A percentile compares a stretch with the other conserved stretches of the same genome.
Conservation (phyloP, 2,113 vertebrate species). For the Phylloscopus trochiloides region DNA sequence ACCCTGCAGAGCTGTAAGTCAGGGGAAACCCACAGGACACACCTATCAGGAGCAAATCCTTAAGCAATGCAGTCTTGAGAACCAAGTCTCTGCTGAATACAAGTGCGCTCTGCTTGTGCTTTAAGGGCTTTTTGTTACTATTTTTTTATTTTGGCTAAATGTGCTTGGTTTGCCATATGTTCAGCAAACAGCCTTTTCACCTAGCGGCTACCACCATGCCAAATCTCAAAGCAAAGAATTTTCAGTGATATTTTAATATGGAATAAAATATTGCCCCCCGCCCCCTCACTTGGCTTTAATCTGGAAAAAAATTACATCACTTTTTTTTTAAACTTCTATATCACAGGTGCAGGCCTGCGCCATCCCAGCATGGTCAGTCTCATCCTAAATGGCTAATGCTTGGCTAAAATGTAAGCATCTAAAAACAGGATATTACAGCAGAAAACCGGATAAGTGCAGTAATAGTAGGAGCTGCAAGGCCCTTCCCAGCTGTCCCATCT, state of each 20-base stretch:
- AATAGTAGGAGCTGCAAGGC: not conserved
- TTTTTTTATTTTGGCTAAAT: slow-evolving; percentile 41
- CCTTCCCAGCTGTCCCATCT: not conserved
- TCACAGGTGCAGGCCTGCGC: accelerated
- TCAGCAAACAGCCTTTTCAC: slow-evolving; percentile 34
- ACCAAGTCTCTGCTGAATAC: not conserved
- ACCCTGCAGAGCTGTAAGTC: not conserved
- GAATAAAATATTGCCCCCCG: not conserved
- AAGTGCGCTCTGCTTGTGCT: not conserved
- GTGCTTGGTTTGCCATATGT: slow-evolving; percentile 40
- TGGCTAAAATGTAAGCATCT: slow-evolving; percentile 1
- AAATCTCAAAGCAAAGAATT: slow-evolving; percentile 23
- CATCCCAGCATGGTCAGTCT: not conserved
- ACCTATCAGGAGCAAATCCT: not conserved
- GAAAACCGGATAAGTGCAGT: not conserved
- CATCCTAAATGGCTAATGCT: slow-evolving; percentile 22
- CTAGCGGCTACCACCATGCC: not conserved
- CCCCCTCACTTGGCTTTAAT: not conserved
- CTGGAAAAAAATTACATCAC: not conserved
- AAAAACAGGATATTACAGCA: slow-evolving; percentile 36
- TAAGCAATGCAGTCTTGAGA: not conserved
- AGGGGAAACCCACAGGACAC: not conserved
- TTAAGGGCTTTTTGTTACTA: not conserved
- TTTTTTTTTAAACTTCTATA: not conserved
- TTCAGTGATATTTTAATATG: not conserved